Evolutionary conservation across 2,888 invertebrate genomes (phyloP).

Genomic region (Ephialtes manifestator): DNA sequence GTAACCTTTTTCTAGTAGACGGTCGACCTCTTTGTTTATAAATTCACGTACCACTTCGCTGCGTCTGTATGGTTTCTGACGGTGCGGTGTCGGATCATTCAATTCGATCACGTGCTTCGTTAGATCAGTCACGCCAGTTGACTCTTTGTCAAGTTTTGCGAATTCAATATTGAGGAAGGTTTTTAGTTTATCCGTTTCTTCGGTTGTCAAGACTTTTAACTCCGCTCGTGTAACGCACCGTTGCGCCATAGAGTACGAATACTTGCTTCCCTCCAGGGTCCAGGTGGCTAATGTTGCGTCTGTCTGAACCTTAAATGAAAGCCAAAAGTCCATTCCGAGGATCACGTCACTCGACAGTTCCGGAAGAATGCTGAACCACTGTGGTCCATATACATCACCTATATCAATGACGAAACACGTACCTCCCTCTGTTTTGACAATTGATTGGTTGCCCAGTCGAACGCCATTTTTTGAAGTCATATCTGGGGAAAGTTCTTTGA

Average conservation of each 20-base stretch:
- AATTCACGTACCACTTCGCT: conserved; percentile 59
- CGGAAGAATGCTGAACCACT: no score
- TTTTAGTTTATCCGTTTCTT: conserved; percentile 13
- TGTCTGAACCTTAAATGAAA: conserved; percentile 41
- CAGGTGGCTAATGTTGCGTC: conserved; percentile 35
- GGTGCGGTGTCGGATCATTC: conserved; percentile 38
- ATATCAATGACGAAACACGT: conserved; percentile 37
- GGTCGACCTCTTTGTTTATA: conserved; percentile 41
- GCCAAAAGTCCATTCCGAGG: conserved; percentile 58
- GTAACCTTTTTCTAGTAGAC: no score
- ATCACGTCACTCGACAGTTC: conserved; percentile 37
- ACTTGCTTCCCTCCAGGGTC: conserved; percentile 52
- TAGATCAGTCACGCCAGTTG: conserved; percentile 55
- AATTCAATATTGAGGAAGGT: conserved; percentile 54
- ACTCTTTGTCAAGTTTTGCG: conserved; percentile 60
- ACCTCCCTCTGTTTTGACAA: conserved; percentile 22
- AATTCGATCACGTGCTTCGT: conserved; percentile 54
- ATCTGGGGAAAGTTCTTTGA: conserved; percentile 23
- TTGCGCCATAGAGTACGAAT: conserved; percentile 37
- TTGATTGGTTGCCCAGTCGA: conserved; percentile 21
- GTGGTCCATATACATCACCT: no score
- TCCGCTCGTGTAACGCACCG: conserved; percentile 13
- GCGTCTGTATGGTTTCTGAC: conserved; percentile 58
- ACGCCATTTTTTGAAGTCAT: conserved; percentile 10
- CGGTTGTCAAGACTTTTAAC: no score